Percentiles rank a stretch among this genome's conserved stretches.
Evolutionary conservation across 2,888 invertebrate genomes (phyloP).

Genomic region (Drosophila imparisetae): DNA sequence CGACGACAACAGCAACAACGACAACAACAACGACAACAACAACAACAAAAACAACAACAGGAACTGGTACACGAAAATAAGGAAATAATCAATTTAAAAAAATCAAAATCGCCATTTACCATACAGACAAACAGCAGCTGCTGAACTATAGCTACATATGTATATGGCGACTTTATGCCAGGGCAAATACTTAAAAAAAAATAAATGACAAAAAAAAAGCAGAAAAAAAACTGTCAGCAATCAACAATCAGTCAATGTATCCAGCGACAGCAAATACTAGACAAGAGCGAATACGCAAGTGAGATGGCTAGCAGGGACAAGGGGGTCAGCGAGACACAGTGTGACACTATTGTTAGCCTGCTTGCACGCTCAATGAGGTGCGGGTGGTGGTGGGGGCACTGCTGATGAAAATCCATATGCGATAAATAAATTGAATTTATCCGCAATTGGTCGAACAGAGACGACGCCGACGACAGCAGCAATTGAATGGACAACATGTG

Average conservation of each 20-base stretch:
- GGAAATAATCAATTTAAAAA: conserved; percentile 85
- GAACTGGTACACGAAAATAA: conserved; percentile 81
- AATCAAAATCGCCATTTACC: conserved; percentile 83
- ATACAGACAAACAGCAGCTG: conserved; percentile 41
- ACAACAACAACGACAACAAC: conserved; percentile 29
- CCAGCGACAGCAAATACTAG: conserved; percentile 49
- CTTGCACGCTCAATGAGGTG: conserved; percentile 15
- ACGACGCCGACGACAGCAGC: conserved; percentile 30
- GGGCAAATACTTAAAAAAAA: conserved; percentile 23
- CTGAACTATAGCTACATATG: conserved; percentile 34
- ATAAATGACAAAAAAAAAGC: background rate
- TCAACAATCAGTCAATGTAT: conserved; percentile 71
- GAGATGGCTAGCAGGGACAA: conserved; percentile 18
- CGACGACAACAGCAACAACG: conserved; percentile 18
- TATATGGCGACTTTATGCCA: conserved; percentile 30
- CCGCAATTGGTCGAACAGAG: conserved; percentile 80
- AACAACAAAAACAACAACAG: conserved; percentile 21
- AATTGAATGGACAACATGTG: conserved; percentile 19
- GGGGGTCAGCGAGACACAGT: conserved; percentile 3
- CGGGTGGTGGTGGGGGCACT: conserved; percentile 5
- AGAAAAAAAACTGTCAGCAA: conserved; percentile 53
- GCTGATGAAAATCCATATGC: conserved; percentile 79
- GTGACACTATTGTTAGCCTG: conserved; percentile 27
- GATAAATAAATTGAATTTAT: conserved; percentile 83
- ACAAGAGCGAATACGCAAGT: conserved; percentile 21